Conservation (phyloP, 2,888 invertebrate species). For the Apodemia hepburni region DNA sequence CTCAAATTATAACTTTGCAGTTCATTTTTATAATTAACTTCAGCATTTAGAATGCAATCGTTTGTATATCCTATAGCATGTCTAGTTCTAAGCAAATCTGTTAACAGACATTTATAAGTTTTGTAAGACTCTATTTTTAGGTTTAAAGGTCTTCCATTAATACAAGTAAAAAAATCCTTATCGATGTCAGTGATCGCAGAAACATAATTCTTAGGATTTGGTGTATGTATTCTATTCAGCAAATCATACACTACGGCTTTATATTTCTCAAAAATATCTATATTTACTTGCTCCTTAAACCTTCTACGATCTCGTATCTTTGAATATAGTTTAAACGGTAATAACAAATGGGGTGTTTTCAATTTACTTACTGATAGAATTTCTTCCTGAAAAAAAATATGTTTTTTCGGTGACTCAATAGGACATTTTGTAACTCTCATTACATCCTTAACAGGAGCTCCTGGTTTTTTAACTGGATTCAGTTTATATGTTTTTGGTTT, state of each 20-base stretch:
- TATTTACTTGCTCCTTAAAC: conserved; percentile 39
- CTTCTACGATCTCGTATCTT: conserved; percentile 43
- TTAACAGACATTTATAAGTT: conserved; percentile 43
- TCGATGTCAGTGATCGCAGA: conserved; percentile 48
- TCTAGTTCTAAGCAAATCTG: conserved; percentile 42
- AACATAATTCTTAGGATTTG: conserved; percentile 42
- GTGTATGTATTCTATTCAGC: conserved; percentile 40
- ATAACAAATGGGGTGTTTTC: conserved; percentile 43
- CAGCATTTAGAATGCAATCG: conserved; percentile 74
- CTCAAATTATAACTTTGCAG: conserved; percentile 66
- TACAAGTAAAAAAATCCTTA: conserved; percentile 44
- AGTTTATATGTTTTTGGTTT: neutral
- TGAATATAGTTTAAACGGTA: conserved; percentile 48
- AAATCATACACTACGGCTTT: conserved; percentile 47
- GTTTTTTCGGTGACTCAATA: conserved; percentile 26
- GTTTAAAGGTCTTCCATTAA: conserved; percentile 41
- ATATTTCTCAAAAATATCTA: conserved; percentile 46
- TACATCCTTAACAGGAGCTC: conserved; percentile 12
- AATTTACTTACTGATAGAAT: conserved; percentile 39
- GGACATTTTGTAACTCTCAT: conserved; percentile 17
- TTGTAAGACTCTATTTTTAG: conserved; percentile 45
- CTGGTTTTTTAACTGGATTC: neutral
- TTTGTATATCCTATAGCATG: conserved; percentile 60
- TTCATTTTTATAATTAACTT: conserved; percentile 77
- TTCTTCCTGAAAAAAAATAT: conserved; percentile 37